Evolutionary conservation across 2,888 invertebrate genomes (phyloP).

Genomic region (Alloscopus bannaensis): DNA sequence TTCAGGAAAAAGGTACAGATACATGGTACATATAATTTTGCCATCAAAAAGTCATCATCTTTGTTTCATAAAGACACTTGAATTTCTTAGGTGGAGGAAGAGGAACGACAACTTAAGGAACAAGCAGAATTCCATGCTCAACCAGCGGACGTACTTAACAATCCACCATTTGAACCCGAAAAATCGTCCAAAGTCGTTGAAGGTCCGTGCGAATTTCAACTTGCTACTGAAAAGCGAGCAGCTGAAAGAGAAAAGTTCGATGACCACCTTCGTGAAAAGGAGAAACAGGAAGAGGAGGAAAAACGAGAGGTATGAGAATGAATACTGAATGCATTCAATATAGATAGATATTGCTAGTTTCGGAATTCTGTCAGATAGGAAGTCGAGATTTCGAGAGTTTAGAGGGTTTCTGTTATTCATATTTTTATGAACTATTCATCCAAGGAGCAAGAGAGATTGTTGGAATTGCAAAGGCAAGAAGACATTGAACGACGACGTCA

Average conservation of each 20-base stretch:
- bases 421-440: constrained; percentile 16
- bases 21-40: not conserved
- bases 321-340: no score
- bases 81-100: constrained; percentile 75
- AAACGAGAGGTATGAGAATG: constrained; percentile 73
- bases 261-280: constrained; percentile 77
- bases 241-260: constrained; percentile 81
- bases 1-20: constrained; percentile 61
- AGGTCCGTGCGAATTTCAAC: constrained; percentile 78
- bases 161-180: constrained; percentile 82
- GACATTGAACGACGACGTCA: constrained; percentile 59
- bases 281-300: constrained; percentile 78
- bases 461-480: constrained; percentile 76
- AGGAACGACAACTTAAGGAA: constrained; percentile 74
- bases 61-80: not conserved
- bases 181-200: constrained; percentile 77
- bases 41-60: not conserved
- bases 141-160: constrained; percentile 80
- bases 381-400: not conserved
- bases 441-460: constrained; percentile 78
- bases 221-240: constrained; percentile 82
- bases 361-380: constrained; percentile 2
- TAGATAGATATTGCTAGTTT: no score
- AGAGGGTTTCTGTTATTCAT: not conserved
- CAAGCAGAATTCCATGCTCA: constrained; percentile 80